Base-by-base conservation (phyloP, 1,140 invertebrate genomes). In the Adelges cooleyi region DNA sequence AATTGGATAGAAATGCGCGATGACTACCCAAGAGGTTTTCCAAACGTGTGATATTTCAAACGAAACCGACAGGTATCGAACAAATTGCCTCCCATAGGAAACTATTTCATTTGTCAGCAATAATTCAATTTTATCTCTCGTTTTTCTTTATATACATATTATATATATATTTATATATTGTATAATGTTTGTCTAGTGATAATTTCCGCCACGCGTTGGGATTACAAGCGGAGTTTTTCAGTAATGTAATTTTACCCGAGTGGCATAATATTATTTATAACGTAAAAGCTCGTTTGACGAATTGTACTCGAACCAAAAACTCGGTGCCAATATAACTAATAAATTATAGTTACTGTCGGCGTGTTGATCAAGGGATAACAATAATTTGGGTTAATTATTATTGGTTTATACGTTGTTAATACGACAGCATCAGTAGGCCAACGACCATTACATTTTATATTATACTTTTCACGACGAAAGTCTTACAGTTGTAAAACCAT, bases 11-110 rank as follows among this genome's bases (percentile, higher is more conserved):
- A 27, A 48, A 62, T 48, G 42, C 56, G 11, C 44, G 56, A 13
- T 29, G 25, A 33, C 42, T 48, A 62, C 56, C 56, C 56, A 48
- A 62, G 56, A 48, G 56, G 42, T 62, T 62, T 62, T 62, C n/a
- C n/a, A 2, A 33, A 27, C 18, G 53, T 18, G 27, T 33, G 44
- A 62, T 62, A 62, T 46, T 62, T 62, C 18, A 62, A 33, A 62
- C 25, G 42, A 48, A 48, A 62, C 42, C 18, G 56, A 62, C 56
- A 62, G 25, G 25, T 20, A 62, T 62, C 23, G 42, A 18, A 62
- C 17, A 62, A 62, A 62, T 62, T 48, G 18, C 42, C 10, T 4
- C 56, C 3, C 17, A n/a, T 6, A 33, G 27, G 42, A 62, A 33
- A 48, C 27, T 42, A 20, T 62, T 48, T 62, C 42, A 62, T 48